phyloP scores from a whole-genome alignment of 1,140 invertebrate species.

The Magallana ariakensis region DNA sequence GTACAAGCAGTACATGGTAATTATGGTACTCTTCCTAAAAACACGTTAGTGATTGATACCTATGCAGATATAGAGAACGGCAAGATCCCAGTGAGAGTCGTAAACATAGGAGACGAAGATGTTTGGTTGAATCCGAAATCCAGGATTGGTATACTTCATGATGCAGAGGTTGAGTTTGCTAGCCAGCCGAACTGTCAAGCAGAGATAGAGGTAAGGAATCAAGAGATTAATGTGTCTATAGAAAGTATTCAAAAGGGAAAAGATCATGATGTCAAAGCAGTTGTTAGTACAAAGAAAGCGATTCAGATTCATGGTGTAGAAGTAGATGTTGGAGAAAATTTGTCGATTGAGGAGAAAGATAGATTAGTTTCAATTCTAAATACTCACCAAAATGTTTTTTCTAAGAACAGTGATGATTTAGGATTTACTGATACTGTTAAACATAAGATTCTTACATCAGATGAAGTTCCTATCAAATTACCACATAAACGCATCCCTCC shows the following conservation, averaged over 20 bases:
- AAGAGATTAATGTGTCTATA: not conserved
- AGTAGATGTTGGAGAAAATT: not conserved
- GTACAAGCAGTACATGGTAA: slow-evolving; percentile 45
- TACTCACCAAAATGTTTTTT: slow-evolving; percentile 32
- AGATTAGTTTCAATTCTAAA: not conserved
- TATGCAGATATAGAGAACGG: slow-evolving; percentile 39
- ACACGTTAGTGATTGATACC: slow-evolving; percentile 35
- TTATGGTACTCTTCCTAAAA: not conserved
- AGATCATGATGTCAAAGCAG: not conserved
- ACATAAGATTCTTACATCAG: slow-evolving; percentile 48
- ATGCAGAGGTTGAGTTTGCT: not conserved
- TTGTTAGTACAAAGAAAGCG: too few species aligned
- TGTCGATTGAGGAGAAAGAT: not conserved
- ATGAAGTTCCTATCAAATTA: slow-evolving; percentile 46
- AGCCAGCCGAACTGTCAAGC: not conserved
- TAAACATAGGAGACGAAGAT: slow-evolving; percentile 41
- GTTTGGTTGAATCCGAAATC: slow-evolving; percentile 45
- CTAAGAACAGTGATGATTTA: too few species aligned
- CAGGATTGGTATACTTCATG: slow-evolving; percentile 29
- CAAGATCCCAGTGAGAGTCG: slow-evolving; percentile 25
- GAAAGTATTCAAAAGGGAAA: not conserved
- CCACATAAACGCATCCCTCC: slow-evolving; percentile 53
- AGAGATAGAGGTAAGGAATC: slow-evolving; percentile 29
- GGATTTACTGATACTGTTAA: slow-evolving; percentile 48
- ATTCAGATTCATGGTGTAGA: not conserved